Percentiles rank a stretch among this genome's conserved stretches.
Conservation (phyloP, 2,888 invertebrate genomes). For the Eugnorisma glareosa region DNA sequence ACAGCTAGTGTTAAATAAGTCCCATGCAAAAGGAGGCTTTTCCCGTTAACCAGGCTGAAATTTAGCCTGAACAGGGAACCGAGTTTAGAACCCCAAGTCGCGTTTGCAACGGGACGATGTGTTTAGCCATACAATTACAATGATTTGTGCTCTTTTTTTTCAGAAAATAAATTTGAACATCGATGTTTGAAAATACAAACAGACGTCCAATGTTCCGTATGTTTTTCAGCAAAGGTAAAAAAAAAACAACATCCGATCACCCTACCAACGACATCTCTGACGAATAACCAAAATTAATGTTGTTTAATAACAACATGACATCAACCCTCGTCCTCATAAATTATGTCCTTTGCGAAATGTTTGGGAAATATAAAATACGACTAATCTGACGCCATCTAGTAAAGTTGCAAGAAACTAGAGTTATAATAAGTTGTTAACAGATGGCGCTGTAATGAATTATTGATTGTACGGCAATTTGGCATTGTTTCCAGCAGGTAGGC, state of each 20-base stretch:
- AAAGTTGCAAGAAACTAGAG: neutral
- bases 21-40: neutral
- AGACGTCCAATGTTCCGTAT: neutral
- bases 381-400: slow-evolving; percentile 49
- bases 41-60: neutral
- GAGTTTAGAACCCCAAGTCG: neutral
- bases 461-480: slow-evolving; percentile 7
- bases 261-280: slow-evolving; percentile 58
- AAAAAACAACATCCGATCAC: neutral
- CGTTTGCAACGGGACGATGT: neutral
- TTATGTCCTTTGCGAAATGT: slow-evolving; percentile 26
- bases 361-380: slow-evolving; percentile 5
- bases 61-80: neutral
- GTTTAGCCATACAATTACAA: neutral
- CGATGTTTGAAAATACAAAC: neutral
- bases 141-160: neutral
- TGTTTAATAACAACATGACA: slow-evolving; percentile 29
- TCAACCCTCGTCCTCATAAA: slow-evolving; percentile 7
- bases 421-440: slow-evolving; percentile 25
- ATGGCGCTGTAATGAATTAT: slow-evolving; percentile 44
- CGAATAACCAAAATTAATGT: slow-evolving; percentile 26
- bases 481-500: slow-evolving; percentile 31
- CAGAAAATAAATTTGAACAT: neutral
- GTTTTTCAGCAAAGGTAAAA: neutral
- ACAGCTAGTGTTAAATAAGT: neutral